These are phyloP conservation scores for Okapia johnstoni DNA, from an alignment of 2,113 vertebrate genomes.

Conservation along the genomic window DNA sequence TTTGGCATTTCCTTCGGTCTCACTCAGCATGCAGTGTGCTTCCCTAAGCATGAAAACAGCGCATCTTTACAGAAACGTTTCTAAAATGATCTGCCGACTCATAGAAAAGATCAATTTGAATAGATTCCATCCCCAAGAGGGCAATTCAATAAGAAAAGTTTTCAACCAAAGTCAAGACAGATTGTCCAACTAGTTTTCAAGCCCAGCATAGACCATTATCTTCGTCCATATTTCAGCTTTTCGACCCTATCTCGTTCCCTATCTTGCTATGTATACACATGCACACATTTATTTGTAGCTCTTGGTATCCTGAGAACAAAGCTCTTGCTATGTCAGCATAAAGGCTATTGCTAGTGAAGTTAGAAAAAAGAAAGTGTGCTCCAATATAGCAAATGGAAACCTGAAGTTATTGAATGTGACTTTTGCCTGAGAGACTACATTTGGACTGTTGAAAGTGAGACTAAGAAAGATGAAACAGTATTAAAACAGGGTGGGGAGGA, in stretches of 20 bases:
- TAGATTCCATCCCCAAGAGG: conserved; percentile 42
- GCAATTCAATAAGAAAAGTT: conserved; percentile 50
- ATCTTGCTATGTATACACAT: background rate
- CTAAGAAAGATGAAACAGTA: background rate
- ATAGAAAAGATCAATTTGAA: conserved; percentile 56
- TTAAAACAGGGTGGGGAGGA: background rate
- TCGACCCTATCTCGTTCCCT: background rate
- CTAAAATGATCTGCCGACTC: conserved; percentile 34
- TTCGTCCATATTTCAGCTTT: background rate
- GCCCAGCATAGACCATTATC: background rate
- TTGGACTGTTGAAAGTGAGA: conserved; percentile 10
- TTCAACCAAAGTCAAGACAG: conserved; percentile 45
- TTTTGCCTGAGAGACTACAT: conserved; percentile 37
- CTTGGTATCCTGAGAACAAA: conserved; percentile 32
- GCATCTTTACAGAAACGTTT: conserved; percentile 41
- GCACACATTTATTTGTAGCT: background rate
- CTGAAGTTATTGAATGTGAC: conserved; percentile 41
- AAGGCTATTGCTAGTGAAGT: background rate
- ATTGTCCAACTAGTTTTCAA: conserved; percentile 30
- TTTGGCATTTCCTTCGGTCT: conserved; percentile 59
- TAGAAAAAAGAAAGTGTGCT: background rate
- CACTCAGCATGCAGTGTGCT: conserved; percentile 28
- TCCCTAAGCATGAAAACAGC: conserved; percentile 58
- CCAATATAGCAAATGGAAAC: conserved; percentile 30
- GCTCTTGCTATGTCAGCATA: conserved; percentile 28